Percentiles rank a stretch among this genome's conserved stretches.
These are phyloP conservation scores for Alcis repandata DNA, from an alignment of 2,888 invertebrate genomes.

Conservation along the genomic window DNA sequence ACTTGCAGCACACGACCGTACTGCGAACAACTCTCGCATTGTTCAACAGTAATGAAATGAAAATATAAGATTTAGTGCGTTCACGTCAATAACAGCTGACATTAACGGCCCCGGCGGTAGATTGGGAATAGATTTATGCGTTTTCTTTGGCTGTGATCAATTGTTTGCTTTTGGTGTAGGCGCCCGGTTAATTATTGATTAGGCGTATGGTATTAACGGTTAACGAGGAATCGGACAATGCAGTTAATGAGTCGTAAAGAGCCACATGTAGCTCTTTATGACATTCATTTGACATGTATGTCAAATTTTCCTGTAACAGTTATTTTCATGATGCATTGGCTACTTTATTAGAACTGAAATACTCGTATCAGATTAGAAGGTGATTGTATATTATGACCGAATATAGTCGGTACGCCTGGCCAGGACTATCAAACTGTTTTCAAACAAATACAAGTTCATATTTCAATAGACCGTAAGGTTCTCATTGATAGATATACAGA, in stretches of 20 bases:
- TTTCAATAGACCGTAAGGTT: too few species aligned
- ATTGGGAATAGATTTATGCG: slow-evolving; percentile 50
- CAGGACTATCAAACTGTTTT: too few species aligned
- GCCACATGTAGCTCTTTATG: too few species aligned
- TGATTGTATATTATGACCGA: too few species aligned
- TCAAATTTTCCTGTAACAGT: not conserved
- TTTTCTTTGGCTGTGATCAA: slow-evolving; percentile 48
- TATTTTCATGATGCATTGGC: not conserved
- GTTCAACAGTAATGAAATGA: slow-evolving; percentile 41
- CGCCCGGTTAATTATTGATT: slow-evolving; percentile 35
- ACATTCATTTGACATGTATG: too few species aligned
- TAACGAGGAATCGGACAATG: slow-evolving; percentile 9
- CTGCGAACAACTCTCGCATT: slow-evolving; percentile 26
- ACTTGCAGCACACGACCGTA: not conserved
- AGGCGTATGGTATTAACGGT: slow-evolving; percentile 22
- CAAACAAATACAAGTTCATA: too few species aligned
- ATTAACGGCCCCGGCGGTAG: slow-evolving; percentile 40
- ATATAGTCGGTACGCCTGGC: too few species aligned
- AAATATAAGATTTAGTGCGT: slow-evolving; percentile 47
- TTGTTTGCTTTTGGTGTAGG: slow-evolving; percentile 28
- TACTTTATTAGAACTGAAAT: not conserved
- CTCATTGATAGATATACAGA: too few species aligned
- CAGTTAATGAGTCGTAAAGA: slow-evolving; percentile 3
- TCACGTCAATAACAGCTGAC: slow-evolving; percentile 44
- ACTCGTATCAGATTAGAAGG: too few species aligned